Evolutionary conservation across 2,797 vertebrate genomes (phyloP).

Genomic region (Spinus pinus): DNA sequence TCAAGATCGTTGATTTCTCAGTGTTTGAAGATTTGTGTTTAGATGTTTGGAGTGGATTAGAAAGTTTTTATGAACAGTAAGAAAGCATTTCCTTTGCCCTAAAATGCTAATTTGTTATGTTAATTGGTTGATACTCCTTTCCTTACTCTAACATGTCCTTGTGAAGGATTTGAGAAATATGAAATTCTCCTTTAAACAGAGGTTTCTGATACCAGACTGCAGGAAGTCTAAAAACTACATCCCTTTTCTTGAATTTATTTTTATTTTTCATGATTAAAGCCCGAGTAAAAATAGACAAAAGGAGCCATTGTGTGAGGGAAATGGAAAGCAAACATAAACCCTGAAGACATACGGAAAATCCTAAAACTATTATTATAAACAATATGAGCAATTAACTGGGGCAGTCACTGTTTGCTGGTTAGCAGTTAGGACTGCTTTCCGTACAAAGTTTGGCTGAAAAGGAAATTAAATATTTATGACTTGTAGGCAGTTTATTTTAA

Average conservation of each 20-base stretch:
- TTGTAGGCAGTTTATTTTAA: background rate
- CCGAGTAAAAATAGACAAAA: constrained; percentile 13
- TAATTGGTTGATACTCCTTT: background rate
- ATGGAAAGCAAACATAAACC: background rate
- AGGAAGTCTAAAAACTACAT: constrained; percentile 18
- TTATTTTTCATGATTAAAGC: constrained; percentile 15
- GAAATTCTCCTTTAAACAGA: background rate
- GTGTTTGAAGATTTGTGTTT: background rate
- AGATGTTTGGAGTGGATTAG: background rate
- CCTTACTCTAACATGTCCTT: background rate
- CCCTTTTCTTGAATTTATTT: background rate
- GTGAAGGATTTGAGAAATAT: background rate
- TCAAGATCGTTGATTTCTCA: background rate
- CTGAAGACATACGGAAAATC: background rate
- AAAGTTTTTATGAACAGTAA: background rate
- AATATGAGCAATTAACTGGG: background rate
- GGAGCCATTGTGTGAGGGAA: background rate
- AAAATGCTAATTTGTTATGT: background rate
- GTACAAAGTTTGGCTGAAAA: background rate
- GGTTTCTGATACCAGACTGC: background rate
- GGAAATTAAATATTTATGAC: background rate
- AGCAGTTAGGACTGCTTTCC: background rate
- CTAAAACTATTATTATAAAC: background rate
- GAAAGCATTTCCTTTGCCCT: background rate
- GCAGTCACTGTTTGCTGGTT: background rate